Evolutionary conservation across 2,888 invertebrate genomes (phyloP).

Genomic region (Dicyrtomina minuta): DNA sequence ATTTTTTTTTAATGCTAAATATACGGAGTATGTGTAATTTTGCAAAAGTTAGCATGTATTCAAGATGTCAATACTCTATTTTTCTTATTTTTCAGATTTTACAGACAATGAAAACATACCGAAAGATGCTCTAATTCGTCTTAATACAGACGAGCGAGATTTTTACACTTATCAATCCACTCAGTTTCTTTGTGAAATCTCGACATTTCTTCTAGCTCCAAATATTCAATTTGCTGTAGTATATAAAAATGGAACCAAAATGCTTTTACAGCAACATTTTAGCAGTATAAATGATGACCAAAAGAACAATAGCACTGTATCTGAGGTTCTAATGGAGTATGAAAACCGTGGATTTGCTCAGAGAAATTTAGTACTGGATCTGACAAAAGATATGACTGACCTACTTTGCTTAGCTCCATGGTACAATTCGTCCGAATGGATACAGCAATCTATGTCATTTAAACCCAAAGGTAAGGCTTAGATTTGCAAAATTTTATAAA

Average conservation of each 20-base stretch:
- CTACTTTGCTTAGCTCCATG: neutral
- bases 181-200: constrained; percentile 1
- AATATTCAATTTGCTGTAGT: constrained; percentile 1
- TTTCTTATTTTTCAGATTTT: too few species aligned
- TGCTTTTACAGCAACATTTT: neutral
- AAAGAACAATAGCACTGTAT: too few species aligned
- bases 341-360: constrained; percentile 1
- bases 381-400: neutral
- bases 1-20: neutral
- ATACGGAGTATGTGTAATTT: too few species aligned
- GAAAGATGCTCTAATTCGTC: neutral
- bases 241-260: neutral
- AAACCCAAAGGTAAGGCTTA: neutral
- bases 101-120: neutral
- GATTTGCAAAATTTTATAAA: too few species aligned
- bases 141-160: neutral
- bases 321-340: neutral
- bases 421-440: neutral
- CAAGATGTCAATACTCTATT: too few species aligned
- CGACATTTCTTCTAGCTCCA: constrained; percentile 1
- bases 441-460: neutral
- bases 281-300: too few species aligned
- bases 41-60: too few species aligned
- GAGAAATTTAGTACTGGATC: neutral
- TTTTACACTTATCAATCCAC: neutral